phyloP scores from a whole-genome alignment of 2,888 invertebrate genomes.

The Hydroisotoma schaefferi region DNA sequence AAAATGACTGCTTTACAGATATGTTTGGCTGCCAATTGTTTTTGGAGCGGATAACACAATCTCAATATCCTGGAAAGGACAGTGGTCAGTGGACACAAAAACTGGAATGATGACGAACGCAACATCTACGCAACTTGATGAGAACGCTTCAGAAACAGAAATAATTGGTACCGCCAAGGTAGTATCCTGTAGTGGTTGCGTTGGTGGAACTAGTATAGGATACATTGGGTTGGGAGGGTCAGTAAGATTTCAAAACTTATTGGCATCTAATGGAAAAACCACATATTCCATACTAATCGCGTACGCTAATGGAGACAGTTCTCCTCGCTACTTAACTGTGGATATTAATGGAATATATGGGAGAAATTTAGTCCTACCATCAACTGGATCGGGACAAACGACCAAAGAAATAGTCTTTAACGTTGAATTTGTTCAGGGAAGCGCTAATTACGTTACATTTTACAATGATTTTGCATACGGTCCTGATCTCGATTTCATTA shows the following conservation, averaged over 20 bases:
- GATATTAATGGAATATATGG: constrained; percentile 8
- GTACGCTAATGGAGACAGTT: constrained; percentile 21
- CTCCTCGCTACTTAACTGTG: constrained; percentile 3
- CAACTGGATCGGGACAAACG: constrained; percentile 10
- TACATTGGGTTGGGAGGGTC: constrained; percentile 16
- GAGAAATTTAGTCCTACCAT: constrained; percentile 16
- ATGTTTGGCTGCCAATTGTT: constrained; percentile 17
- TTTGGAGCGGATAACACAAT: constrained; percentile 6
- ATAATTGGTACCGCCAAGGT: constrained; percentile 11
- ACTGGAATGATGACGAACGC: constrained; percentile 8
- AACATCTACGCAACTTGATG: constrained; percentile 5
- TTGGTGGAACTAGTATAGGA: constrained; percentile 10
- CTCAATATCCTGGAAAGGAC: constrained; percentile 6
- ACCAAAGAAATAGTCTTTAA: constrained; percentile 21
- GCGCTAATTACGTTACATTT: constrained; percentile 7
- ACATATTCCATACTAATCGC: constrained; percentile 14
- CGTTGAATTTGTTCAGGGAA: background rate
- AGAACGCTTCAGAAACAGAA: constrained; percentile 4
- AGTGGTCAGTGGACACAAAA: constrained; percentile 4
- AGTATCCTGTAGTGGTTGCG: constrained; percentile 18
- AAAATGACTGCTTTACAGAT: too few species aligned
- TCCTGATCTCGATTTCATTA: constrained; percentile 15
- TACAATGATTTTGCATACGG: constrained; percentile 13
- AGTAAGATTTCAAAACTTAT: constrained; percentile 1
- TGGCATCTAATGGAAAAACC: background rate